A percentile compares a stretch with the other conserved stretches of the same genome.
These are phyloP conservation scores for Eubasilissa regina DNA, from an alignment of 1,140 invertebrate genomes.

Conservation along the genomic window DNA sequence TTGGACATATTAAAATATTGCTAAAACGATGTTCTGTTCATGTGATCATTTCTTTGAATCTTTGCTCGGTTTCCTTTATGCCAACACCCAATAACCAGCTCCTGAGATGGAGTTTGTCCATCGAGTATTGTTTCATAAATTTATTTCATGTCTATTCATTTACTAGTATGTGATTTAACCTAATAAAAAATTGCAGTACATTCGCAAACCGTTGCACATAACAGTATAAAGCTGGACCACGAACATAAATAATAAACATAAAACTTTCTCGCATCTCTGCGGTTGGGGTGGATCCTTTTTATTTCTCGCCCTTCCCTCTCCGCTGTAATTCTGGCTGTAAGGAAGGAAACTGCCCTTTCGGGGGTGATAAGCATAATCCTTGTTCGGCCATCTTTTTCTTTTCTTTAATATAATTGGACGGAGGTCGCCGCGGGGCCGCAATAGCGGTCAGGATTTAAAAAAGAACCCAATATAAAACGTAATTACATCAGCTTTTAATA, in stretches of 20 bases:
- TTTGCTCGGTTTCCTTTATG: too few relatives aligned
- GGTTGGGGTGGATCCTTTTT: constrained; percentile 14
- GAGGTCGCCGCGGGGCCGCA: constrained; percentile 39
- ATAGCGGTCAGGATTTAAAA: constrained; percentile 40
- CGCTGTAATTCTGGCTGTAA: constrained; percentile 1
- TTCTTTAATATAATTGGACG: constrained; percentile 46
- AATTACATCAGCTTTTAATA: constrained; percentile 38
- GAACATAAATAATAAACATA: constrained; percentile 28
- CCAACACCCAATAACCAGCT: too few relatives aligned
- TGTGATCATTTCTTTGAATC: too few relatives aligned
- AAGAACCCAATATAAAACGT: constrained; percentile 25
- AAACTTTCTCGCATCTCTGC: constrained; percentile 11
- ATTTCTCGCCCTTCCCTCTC: constrained; percentile 7
- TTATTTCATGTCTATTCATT: too few relatives aligned
- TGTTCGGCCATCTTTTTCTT: constrained; percentile 38
- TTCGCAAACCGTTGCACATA: not conserved
- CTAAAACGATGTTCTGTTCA: too few relatives aligned
- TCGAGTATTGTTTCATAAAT: too few relatives aligned
- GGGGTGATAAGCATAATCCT: constrained; percentile 46
- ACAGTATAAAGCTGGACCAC: not conserved
- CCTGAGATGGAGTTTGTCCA: too few relatives aligned
- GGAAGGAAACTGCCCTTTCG: constrained; percentile 31
- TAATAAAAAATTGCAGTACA: not conserved
- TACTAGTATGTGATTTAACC: too few relatives aligned
- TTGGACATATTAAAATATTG: too few relatives aligned